Conservation (phyloP, 2,888 invertebrate genomes). For the Malachius bipustulatus region DNA sequence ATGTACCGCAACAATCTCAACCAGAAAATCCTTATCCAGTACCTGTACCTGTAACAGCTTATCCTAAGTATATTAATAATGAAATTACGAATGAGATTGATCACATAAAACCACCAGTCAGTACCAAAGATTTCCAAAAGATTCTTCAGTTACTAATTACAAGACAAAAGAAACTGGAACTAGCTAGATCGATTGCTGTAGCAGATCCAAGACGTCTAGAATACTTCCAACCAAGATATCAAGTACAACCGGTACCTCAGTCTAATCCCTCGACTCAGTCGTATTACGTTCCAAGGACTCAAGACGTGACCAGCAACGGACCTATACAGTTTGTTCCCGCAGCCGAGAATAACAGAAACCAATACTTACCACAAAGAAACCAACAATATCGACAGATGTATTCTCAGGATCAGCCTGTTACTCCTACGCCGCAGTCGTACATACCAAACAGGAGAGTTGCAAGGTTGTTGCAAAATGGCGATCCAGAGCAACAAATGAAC, state of each 20-base stretch:
- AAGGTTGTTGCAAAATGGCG: constrained; percentile 21
- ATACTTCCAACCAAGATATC: constrained; percentile 12
- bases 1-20: constrained; percentile 22
- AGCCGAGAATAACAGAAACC: constrained; percentile 7
- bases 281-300: constrained; percentile 20
- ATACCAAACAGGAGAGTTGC: constrained; percentile 30
- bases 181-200: constrained; percentile 37
- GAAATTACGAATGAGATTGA: constrained; percentile 39
- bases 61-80: constrained; percentile 18
- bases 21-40: constrained; percentile 24
- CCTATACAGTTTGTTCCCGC: constrained; percentile 19
- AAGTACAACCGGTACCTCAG: constrained; percentile 16
- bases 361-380: constrained; percentile 6
- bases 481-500: constrained; percentile 15
- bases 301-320: constrained; percentile 12
- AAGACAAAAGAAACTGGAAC: constrained; percentile 49
- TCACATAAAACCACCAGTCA: constrained; percentile 54
- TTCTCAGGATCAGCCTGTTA: constrained; percentile 19
- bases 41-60: constrained; percentile 22
- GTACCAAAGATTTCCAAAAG: constrained; percentile 57
- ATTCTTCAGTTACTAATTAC: constrained; percentile 53
- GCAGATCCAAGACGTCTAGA: constrained; percentile 1
- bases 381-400: constrained; percentile 17
- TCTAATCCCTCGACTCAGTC: constrained; percentile 16
- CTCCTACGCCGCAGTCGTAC: constrained; percentile 23